Evolutionary conservation across 2,113 vertebrate species (phyloP).

Genomic region (Hydropotes inermis): DNA sequence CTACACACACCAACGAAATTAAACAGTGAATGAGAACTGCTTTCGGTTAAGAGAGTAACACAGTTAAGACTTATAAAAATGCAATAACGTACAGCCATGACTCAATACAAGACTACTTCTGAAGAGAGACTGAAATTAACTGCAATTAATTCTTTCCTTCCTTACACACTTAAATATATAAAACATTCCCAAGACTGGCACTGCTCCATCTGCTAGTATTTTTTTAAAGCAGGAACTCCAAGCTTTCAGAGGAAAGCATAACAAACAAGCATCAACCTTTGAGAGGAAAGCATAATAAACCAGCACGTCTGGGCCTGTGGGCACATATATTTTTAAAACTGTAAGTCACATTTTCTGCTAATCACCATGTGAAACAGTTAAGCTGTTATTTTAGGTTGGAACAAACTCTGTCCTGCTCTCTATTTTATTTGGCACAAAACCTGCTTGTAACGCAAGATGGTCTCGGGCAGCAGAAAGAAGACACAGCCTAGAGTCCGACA

Average conservation of each 20-base stretch:
- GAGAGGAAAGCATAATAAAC: neutral
- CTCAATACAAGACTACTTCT: slow-evolving; percentile 47
- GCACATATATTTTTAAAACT: neutral
- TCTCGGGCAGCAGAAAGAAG: neutral
- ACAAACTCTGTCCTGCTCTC: neutral
- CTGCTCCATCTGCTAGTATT: neutral
- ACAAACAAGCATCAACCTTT: neutral
- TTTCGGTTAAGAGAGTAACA: slow-evolving; percentile 71
- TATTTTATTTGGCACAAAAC: neutral
- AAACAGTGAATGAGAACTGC: slow-evolving; percentile 77
- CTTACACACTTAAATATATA: neutral
- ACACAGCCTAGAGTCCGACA: neutral
- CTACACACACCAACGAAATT: slow-evolving; percentile 83
- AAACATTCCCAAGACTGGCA: neutral
- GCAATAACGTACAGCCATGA: slow-evolving; percentile 52
- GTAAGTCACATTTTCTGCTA: neutral
- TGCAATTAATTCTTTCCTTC: neutral
- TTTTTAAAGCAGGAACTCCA: neutral
- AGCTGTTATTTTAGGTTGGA: neutral
- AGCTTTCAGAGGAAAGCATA: neutral
- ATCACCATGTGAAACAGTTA: neutral
- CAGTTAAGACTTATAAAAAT: slow-evolving; percentile 67
- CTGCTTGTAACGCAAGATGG: neutral
- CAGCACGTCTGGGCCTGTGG: neutral
- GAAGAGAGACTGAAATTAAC: slow-evolving; percentile 34